phyloP scores from a whole-genome alignment of 1,140 invertebrate species.

The Anoplolepis gracilipes region DNA sequence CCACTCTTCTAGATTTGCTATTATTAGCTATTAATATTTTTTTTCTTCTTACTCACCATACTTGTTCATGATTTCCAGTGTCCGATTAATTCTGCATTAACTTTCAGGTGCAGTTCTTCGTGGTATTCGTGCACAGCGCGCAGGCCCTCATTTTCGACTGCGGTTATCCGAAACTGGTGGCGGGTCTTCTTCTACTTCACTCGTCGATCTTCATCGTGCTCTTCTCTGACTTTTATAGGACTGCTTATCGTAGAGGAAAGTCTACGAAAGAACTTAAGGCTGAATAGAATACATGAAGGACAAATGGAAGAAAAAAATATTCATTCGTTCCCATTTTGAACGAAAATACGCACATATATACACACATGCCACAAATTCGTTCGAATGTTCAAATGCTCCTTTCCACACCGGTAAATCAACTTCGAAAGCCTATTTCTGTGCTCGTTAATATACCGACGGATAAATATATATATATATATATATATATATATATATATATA shows the following conservation, averaged over 20 bases:
- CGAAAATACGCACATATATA: not conserved
- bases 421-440: constrained; percentile 3
- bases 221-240: constrained; percentile 96
- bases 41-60: constrained; percentile 34
- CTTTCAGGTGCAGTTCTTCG: constrained; percentile 91
- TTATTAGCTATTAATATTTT: not conserved
- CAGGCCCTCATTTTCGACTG: constrained; percentile 91
- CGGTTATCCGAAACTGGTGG: constrained; percentile 92
- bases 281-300: constrained; percentile 72
- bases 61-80: not conserved
- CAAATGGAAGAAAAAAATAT: constrained; percentile 7
- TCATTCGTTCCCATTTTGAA: constrained; percentile 8
- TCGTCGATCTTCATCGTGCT: constrained; percentile 96
- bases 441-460: constrained; percentile 2
- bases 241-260: constrained; percentile 88
- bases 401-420: not conserved
- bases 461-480: not conserved
- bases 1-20: not conserved
- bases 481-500: too few relatives aligned
- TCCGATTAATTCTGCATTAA: not conserved
- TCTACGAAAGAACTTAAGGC: constrained; percentile 83
- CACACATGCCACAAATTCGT: not conserved
- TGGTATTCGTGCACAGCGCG: constrained; percentile 91
- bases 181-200: constrained; percentile 92
- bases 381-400: constrained; percentile 26